Percentiles rank a stretch among this genome's conserved stretches.
phyloP scores from a whole-genome alignment of 2,797 vertebrate genomes.

The Lates japonicus region DNA sequence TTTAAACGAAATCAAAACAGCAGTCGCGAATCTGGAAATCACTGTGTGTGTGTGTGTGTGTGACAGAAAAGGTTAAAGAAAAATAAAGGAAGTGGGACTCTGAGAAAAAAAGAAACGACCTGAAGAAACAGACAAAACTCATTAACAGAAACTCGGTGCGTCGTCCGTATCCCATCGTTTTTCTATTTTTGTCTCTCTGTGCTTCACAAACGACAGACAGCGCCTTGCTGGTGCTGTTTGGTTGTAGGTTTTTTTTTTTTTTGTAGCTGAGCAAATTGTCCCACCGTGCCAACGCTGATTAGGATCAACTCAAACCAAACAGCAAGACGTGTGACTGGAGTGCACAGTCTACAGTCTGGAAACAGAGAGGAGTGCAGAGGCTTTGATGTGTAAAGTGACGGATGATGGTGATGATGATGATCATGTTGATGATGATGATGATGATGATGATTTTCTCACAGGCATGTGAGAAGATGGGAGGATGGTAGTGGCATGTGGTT shows the following conservation, averaged over 20 bases:
- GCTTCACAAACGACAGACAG: conserved; percentile 53
- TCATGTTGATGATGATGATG: conserved; percentile 47
- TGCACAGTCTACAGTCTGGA: conserved; percentile 53
- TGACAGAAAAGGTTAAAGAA: background rate
- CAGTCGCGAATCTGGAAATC: too few relatives aligned
- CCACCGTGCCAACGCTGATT: conserved; percentile 70
- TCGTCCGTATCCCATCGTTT: conserved; percentile 46
- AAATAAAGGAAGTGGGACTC: background rate
- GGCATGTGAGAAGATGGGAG: conserved; percentile 34
- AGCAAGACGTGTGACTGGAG: conserved; percentile 63
- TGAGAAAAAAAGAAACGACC: conserved; percentile 26
- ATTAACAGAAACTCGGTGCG: conserved; percentile 45
- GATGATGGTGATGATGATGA: conserved; percentile 53
- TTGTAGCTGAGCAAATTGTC: conserved; percentile 62
- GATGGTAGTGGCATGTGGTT: conserved; percentile 2
- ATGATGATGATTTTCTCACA: conserved; percentile 57
- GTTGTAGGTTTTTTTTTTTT: conserved; percentile 14
- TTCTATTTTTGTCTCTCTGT: conserved; percentile 69
- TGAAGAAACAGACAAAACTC: conserved; percentile 49
- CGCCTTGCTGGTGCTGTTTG: conserved; percentile 47
- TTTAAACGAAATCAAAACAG: too few relatives aligned
- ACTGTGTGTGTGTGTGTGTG: background rate
- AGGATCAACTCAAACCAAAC: conserved; percentile 76
- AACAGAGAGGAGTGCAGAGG: conserved; percentile 44
- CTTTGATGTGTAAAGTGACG: conserved; percentile 68